phyloP scores from a whole-genome alignment of 2,888 invertebrate species.

The Stictocephala bisonia region DNA sequence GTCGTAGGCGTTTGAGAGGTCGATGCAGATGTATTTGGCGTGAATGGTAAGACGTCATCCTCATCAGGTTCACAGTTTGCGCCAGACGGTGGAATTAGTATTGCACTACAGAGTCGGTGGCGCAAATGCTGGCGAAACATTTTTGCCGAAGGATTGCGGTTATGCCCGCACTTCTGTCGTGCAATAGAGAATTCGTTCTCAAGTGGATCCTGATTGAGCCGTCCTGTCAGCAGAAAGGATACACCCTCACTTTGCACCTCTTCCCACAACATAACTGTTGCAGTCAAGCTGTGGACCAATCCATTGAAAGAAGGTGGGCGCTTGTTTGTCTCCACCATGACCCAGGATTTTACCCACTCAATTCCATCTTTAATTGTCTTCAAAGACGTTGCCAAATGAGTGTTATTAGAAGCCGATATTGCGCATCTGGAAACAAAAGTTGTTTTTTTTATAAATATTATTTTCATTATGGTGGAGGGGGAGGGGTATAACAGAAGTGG shows the following conservation, averaged over 20 bases:
- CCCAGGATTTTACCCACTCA: neutral
- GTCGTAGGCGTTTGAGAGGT: too few relatives aligned
- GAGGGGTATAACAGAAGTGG: too few relatives aligned
- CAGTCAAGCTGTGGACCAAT: neutral
- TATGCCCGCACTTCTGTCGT: neutral
- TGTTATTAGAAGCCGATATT: neutral
- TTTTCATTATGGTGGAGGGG: too few relatives aligned
- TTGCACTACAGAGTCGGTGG: neutral
- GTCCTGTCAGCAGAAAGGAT: neutral
- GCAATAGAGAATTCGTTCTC: conserved; percentile 20
- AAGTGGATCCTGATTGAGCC: conserved; percentile 11
- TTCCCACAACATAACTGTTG: neutral
- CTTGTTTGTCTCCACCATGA: neutral
- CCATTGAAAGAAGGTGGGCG: conserved; percentile 26
- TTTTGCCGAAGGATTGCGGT: conserved; percentile 6
- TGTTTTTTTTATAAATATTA: too few relatives aligned
- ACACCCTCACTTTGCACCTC: neutral
- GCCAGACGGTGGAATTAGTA: too few relatives aligned
- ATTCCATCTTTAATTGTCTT: conserved; percentile 1
- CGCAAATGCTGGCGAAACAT: neutral
- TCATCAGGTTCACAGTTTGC: too few relatives aligned
- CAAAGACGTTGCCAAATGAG: neutral
- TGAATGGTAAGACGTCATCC: too few relatives aligned
- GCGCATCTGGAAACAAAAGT: too few relatives aligned
- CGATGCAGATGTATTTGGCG: too few relatives aligned